Base-by-base conservation (phyloP, 2,797 vertebrate species). In the Enteromius viviparus region DNA sequence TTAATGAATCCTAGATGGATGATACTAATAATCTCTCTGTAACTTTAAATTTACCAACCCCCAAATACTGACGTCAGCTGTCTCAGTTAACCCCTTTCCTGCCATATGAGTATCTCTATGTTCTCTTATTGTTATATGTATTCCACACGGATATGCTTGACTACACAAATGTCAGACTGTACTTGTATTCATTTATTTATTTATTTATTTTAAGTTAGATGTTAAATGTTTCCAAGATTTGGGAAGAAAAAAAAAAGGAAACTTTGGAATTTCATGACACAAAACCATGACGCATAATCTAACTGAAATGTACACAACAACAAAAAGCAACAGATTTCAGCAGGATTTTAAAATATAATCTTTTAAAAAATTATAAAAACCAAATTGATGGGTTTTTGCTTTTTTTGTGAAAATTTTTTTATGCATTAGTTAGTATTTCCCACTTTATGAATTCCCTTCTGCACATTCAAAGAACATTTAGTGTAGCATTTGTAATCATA, bases 31-130 rank as follows among this genome's bases (percentile, higher is more conserved):
- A 68, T 78, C 17, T 26, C 21, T 51, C 62, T 78, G 62, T 34
- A 34, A 78, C 62, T 78, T 78, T 78, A 78, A 78, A 68, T 51
- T 2, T 51, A 26, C 47, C 78, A 60, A 17, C 49, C 77, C 29
- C 62, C 47, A 40, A 45, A 65, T 47, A 37, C 21, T 66, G 45
- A 68, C 4, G 45, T 78, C 62, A 68, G 21, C 23, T 11, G 23
- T n/a, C 21, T 55, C 49, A 1, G 6, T 70, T 80, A 58, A 80
- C 65, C 66, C 65, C 23, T 58, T 71, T 26, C 3, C 53, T 80
- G 53, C 51, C 15, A 21, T 8, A 0, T 3, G 8, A 55, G n/a
- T 10, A 26, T 37, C n/a, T 26, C 72, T 6, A 1, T n/a, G 40
- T 15, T 64, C 26, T 75, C 0, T 32, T 0, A 37, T 75, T 9